Conservation (phyloP, 2,113 vertebrate species). For the Sterrhoptilus dennistouni region DNA sequence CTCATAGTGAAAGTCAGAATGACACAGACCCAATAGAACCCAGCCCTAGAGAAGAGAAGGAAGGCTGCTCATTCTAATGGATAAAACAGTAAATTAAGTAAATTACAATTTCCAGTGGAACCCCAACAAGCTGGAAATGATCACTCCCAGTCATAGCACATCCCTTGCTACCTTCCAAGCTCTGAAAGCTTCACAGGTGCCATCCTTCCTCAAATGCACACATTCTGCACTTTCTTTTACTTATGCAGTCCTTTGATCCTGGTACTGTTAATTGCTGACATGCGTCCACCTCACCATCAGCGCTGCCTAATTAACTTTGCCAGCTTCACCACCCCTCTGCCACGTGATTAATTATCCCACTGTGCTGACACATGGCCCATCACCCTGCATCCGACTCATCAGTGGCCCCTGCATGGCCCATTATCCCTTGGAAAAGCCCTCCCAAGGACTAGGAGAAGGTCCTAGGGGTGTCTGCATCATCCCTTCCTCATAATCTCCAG, state of each 20-base stretch:
- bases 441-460: neutral
- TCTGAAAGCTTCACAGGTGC: neutral
- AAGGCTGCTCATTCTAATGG: neutral
- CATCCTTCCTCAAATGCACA: neutral
- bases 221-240: neutral
- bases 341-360: neutral
- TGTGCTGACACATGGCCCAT: neutral
- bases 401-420: fast-evolving
- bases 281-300: neutral
- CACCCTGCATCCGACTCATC: neutral
- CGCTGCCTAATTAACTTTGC: neutral
- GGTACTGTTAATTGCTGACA: neutral
- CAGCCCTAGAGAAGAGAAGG: neutral
- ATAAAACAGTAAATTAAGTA: neutral
- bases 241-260: neutral
- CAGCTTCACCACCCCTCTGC: neutral
- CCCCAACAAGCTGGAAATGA: neutral
- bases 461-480: neutral
- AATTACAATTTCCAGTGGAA: neutral
- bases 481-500: neutral
- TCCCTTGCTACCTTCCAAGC: neutral
- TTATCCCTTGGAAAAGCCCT: neutral
- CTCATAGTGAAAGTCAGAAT: neutral
- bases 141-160: fast-evolving
- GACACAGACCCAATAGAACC: neutral